Evolutionary conservation across 2,113 vertebrate species (phyloP), one percentile per base, ranked within the genome.

Genomic region (Urocitellus parryii): DNA sequence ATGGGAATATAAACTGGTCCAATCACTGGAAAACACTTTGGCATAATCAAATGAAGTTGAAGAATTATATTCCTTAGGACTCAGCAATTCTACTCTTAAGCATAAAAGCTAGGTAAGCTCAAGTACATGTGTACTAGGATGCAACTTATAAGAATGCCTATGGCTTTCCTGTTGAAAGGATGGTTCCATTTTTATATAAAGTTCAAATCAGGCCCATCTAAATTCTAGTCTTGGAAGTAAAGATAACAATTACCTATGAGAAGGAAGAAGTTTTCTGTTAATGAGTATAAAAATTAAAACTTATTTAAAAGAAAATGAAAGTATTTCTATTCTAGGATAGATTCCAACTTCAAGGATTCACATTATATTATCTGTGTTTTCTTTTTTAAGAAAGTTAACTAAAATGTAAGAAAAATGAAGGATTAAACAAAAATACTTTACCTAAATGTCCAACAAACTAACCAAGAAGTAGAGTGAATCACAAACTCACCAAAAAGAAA

Each of bases 361-460:
- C 37, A 70, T 65, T 45, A 89, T 45, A n/a, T 70, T 61, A 81
- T 70, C 68, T 74, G 22, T 83, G 39, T 72, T 88, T 92, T 29
- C n/a, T 70, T 68, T 20, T 72, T n/a, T n/a, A 81, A 88, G 32
- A 27, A 45, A 83, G 70, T 65, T 81, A 91, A 22, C 88, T 96
- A 94, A 92, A 88, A 76, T 73, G 63, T 58, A 63, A 94, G n/a
- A 88, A 97, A 84, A 82, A 94, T 32, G 32, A 27, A 82, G n/a
- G 20, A 73, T 3, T 1, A 39, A 82, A 88, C 85, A 73, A 97
- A 39, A 2, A 88, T 63, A 95, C 70, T 96, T 91, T 85, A 67
- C 24, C 22, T 88, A 70, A 95, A 65, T 77, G 80, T 39, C 48
- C 0, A 9, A 87, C 3, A 90, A 58, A 82, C 53, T 94, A 90